Percentiles rank a stretch among this genome's conserved stretches.
phyloP scores from a whole-genome alignment of 53 echinoderm and acorn worm genomes.

The Arbacia lixula region DNA sequence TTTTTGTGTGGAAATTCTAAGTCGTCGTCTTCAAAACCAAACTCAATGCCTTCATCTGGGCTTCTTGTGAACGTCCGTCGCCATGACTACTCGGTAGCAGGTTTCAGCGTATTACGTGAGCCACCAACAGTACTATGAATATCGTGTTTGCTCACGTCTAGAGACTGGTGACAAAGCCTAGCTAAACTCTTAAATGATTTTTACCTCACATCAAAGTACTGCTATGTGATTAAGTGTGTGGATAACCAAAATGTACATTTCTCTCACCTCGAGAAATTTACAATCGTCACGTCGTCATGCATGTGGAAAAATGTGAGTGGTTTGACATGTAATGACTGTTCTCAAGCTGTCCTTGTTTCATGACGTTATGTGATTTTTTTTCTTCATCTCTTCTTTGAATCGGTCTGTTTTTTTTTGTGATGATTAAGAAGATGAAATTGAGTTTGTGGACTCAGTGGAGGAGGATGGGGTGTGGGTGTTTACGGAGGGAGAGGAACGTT shows the following conservation, averaged over 20 bases:
- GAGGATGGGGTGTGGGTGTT: too few relatives aligned
- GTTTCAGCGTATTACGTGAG: slow-evolving; percentile 39
- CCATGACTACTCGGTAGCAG: slow-evolving; percentile 22
- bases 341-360: too few relatives aligned
- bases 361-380: too few relatives aligned
- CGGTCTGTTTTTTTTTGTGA: too few relatives aligned
- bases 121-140: slow-evolving; percentile 58
- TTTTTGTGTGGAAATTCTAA: slow-evolving; percentile 18
- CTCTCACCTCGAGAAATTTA: slow-evolving; percentile 36
- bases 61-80: slow-evolving; percentile 48
- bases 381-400: too few relatives aligned
- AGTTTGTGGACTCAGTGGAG: too few relatives aligned
- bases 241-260: slow-evolving; percentile 44
- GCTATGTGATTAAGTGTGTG: slow-evolving; percentile 55
- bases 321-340: too few relatives aligned
- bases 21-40: slow-evolving; percentile 45
- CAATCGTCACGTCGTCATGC: too few relatives aligned
- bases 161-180: slow-evolving; percentile 58
- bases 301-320: too few relatives aligned
- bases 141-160: slow-evolving; percentile 42
- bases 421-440: too few relatives aligned
- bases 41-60: slow-evolving; percentile 55
- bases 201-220: slow-evolving; percentile 63
- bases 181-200: slow-evolving; percentile 44
- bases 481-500: too few relatives aligned